Evolutionary conservation across 2,797 vertebrate species (phyloP).

Genomic region (Alectoris magna): DNA sequence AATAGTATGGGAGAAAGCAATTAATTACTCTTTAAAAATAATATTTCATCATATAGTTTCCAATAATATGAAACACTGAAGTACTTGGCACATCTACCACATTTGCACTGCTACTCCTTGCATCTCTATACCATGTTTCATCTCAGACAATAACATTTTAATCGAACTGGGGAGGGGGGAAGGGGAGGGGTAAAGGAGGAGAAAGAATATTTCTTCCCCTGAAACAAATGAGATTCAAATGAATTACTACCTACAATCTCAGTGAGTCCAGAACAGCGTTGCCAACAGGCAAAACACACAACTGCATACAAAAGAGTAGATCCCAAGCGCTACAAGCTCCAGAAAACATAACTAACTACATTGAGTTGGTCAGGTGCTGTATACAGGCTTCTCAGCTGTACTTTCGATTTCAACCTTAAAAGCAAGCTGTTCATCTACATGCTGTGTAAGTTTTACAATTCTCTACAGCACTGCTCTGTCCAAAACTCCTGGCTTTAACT

Average conservation of each 20-base stretch:
- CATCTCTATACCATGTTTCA: background rate
- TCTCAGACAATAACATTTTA: background rate
- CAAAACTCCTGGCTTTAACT: background rate
- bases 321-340: rapidly evolving
- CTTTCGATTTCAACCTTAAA: background rate
- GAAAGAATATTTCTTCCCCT: background rate
- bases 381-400: background rate
- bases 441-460: rapidly evolving
- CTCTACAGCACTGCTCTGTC: background rate
- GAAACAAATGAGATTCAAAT: background rate
- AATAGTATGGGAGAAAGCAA: background rate
- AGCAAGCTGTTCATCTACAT: background rate
- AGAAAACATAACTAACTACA: background rate
- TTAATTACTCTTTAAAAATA: background rate
- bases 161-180: background rate
- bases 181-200: rapidly evolving
- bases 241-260: background rate
- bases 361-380: rapidly evolving
- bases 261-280: background rate
- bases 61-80: background rate
- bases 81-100: background rate
- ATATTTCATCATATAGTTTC: background rate
- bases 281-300: rapidly evolving
- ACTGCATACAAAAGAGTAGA: background rate
- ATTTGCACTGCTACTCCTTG: background rate